Evolutionary conservation across 2,113 vertebrate genomes (phyloP), one percentile per base, ranked within the genome.

Genomic region (Galbula dea): DNA sequence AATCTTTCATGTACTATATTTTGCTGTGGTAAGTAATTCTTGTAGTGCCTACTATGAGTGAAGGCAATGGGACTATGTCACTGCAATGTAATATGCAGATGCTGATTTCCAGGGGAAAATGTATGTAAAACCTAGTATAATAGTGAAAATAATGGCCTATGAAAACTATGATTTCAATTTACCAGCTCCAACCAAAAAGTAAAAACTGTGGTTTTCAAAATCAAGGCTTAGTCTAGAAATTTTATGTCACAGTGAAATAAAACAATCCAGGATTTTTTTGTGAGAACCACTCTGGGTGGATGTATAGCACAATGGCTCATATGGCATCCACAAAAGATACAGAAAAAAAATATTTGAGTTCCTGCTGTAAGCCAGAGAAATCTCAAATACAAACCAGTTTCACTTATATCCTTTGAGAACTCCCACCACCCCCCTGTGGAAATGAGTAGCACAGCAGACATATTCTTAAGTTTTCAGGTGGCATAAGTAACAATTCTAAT

Each of bases 31-130:
- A 65, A 49, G 2, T 19, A 75, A 36, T 89, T 65, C 39, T 63
- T 76, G 29, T 39, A 27, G 12, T 18, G 9, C 75, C 10, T 0
- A 21, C 30, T 49, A 6, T 13, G 2, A 41, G 4, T 5, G 1
- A 87, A 82, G 37, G 14, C 4, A 15, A 36, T n/a, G 15, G 10
- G 23, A 76, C 2, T 41, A 22, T 29, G 43, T 57, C 4, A 77
- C 10, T 83, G 32, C 7, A 52, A 57, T 29, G 15, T 46, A 66
- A 3, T 3, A 6, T 73, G 24, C 12, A 30, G 27, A 59, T 45
- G 11, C 21, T 73, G 10, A 54, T 77, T 72, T 86, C 27, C 57
- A 32, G 4, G 5, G 12, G 6, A 41, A 2, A 52, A 58, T 7
- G 2, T 26, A 27, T 26, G 7, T 19, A 85, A 93, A 22, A 58